A percentile compares a stretch with the other conserved stretches of the same genome.
These are phyloP conservation scores for Ariolimax columbianus DNA, from an alignment of 2,888 invertebrate species.

Conservation along the genomic window DNA sequence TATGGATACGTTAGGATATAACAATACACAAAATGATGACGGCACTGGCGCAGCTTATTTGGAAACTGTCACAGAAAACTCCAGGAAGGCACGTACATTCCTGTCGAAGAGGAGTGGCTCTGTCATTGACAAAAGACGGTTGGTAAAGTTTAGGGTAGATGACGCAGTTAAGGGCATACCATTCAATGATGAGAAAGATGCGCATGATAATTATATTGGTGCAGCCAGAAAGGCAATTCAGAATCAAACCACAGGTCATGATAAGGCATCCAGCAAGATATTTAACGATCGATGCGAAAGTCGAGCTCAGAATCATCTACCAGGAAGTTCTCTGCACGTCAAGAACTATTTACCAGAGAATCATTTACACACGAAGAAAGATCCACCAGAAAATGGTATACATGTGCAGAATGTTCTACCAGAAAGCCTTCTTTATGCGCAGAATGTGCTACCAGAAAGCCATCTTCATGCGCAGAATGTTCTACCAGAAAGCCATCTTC, in stretches of 20 bases:
- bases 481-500: too few species aligned
- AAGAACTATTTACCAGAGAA: too few species aligned
- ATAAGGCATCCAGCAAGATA: neutral
- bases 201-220: neutral
- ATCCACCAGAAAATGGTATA: too few species aligned
- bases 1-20: neutral
- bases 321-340: too few species aligned
- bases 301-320: too few species aligned
- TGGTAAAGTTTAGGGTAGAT: neutral
- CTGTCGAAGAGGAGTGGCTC: neutral
- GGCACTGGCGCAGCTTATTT: neutral
- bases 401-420: too few species aligned
- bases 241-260: neutral
- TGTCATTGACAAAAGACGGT: neutral
- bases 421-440: too few species aligned
- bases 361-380: too few species aligned
- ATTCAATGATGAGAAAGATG: neutral
- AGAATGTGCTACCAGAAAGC: too few species aligned
- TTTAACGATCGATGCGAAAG: neutral
- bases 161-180: neutral
- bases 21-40: neutral
- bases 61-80: neutral
- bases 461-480: too few species aligned
- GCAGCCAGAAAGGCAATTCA: neutral
- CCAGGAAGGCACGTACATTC: neutral